Base-by-base conservation (phyloP, 2,113 vertebrate species). In the Phocoena sinus region DNA sequence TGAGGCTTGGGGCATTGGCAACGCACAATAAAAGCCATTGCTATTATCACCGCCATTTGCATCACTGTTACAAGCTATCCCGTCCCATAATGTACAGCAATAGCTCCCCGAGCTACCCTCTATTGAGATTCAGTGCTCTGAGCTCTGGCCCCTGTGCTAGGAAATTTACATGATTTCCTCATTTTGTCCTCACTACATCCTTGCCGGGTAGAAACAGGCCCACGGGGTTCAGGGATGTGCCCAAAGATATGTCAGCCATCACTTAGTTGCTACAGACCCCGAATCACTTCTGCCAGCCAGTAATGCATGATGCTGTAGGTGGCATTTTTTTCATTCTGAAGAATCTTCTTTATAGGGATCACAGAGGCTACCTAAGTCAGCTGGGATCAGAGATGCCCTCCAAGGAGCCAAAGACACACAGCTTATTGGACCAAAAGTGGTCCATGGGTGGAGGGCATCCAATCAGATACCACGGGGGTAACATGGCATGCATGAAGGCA, bases 401-500 rank as follows among this genome's bases (percentile, higher is more conserved):
- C 5, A 6, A 44, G 44, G 17, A 60, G 63, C 36, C 73, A 62
- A 3, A 44, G 3, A 44, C 26, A 41, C 58, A n/a, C 5, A 41
- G 47, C 44, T 70, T 21, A 28, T 12, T 20, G 10, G 28, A 36
- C 23, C 26, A 21, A 65, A 60, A 31, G 0, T 23, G 58, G 31
- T 4, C 6, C 44, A 1, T 0, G 38, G 23, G 31, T 2, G 9
- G 60, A 53, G 8, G n/a, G 28, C 33, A 50, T 28, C 77, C 6
- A 25, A 3, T 13, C 71, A 62, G 68, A 67, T 26, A 36, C 8
- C 31, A 11, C 2, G 8, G 4, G 20, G 50, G 26, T 21, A 6
- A 13, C 1, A 1, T 0, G 20, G 50, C 2, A 0, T 0, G 36
- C 23, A 25, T 18, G 26, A 60, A 68, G 0, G 13, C 60, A 85